Percentiles rank a stretch among this genome's conserved stretches.
Evolutionary conservation across 2,113 vertebrate species (phyloP).

Genomic region (Tursiops truncatus): DNA sequence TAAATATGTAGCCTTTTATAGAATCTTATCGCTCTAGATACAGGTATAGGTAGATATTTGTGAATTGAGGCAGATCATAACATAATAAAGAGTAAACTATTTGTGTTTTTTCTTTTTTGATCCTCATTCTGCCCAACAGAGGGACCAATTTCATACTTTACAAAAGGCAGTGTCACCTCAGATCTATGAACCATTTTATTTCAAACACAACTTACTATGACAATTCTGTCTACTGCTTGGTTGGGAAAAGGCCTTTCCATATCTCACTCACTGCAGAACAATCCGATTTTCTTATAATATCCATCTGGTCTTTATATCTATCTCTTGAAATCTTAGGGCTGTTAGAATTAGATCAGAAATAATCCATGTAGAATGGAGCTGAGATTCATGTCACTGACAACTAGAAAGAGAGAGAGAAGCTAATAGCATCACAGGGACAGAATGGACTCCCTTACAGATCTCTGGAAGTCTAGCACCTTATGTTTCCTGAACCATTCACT

Average conservation of each 20-base stretch:
- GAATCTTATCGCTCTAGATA: not conserved
- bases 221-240: slow-evolving; percentile 19
- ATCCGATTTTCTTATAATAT: slow-evolving; percentile 50
- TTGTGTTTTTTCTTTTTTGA: not conserved
- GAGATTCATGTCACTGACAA: not conserved
- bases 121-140: not conserved
- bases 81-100: not conserved
- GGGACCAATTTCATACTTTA: slow-evolving; percentile 38
- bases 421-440: not conserved
- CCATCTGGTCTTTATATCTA: slow-evolving; percentile 53
- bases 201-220: slow-evolving; percentile 30
- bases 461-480: not conserved
- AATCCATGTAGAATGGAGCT: not conserved
- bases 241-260: slow-evolving; percentile 31
- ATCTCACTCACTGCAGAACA: slow-evolving; percentile 22
- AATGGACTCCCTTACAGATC: not conserved
- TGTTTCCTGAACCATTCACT: not conserved
- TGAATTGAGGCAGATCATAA: not conserved
- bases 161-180: not conserved
- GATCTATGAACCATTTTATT: slow-evolving; percentile 48
- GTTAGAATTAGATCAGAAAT: slow-evolving; percentile 52
- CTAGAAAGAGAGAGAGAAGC: not conserved
- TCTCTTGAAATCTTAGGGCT: slow-evolving; percentile 50
- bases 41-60: not conserved
- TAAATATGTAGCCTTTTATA: not conserved